Evolutionary conservation across 2,888 invertebrate species (phyloP), one percentile per base, ranked within the genome.

Genomic region (Apamea sordens): DNA sequence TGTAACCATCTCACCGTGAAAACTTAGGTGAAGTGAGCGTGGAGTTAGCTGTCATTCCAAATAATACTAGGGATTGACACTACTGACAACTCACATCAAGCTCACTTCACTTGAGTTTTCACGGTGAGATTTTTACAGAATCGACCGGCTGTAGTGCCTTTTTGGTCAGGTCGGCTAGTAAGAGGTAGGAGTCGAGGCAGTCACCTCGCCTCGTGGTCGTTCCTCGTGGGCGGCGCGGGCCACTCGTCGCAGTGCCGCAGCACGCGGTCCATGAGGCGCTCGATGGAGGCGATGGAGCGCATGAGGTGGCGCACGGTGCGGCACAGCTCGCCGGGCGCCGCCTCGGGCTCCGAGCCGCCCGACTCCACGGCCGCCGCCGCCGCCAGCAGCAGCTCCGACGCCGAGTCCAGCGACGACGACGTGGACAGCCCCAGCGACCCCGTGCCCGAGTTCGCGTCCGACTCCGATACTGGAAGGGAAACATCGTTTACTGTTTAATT

Each of bases 231-330:
- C 2, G 89, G 86, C 5, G 89, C 82, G 1, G 89, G 95, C 95
- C 96, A 96, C 67, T 94, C 95, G 85, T 94, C 95, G 79, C 95
- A 95, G 73, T 96, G 96, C 79, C 92, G 90, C 68, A 96, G 88
- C 83, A 96, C 96, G 4, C 94, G 88, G 88, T 96, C 96, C 96
- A 96, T 96, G 15, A 96, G 93, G 53, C 95, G 79, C 91, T 96
- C 96, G 6, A 96, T 95, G n/a, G 95, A 93, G 0, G 96, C 95
- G 73, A 96, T 96, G 72, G 95, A 96, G 32, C 94, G 87, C 95
- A 96, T 95, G 36, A 96, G 94, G 64, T 95, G 95, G 0, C 95
- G 79, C 50, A 96, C 95, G 0, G 96, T 94, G 47, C 94, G 91
- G 90, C 95, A 94, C 76, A 96, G 92, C 72, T 92, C 91, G 10